phyloP scores from a whole-genome alignment of 2,113 vertebrate species.

The Sorex araneus region DNA sequence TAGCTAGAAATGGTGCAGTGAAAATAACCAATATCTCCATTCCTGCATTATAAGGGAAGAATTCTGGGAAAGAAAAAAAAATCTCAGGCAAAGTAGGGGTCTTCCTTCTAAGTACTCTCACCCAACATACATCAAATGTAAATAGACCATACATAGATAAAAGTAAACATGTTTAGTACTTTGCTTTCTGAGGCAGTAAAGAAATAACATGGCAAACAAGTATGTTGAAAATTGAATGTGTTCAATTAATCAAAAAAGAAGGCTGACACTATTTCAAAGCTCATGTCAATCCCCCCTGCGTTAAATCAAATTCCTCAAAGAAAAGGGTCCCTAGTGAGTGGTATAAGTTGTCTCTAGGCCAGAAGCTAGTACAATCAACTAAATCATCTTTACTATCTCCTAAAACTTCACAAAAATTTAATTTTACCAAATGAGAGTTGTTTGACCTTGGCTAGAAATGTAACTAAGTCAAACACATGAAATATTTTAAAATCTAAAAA shows the following conservation, averaged over 20 bases:
- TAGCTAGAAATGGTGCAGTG: background rate
- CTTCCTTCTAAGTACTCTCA: constrained; percentile 8
- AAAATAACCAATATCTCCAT: background rate
- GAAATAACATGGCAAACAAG: background rate
- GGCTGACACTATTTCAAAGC: background rate
- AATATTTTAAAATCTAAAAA: constrained; percentile 33
- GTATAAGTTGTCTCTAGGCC: background rate
- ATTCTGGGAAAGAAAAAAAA: background rate
- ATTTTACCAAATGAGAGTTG: background rate
- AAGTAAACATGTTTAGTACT: background rate
- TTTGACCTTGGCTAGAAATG: background rate
- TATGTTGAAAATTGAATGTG: background rate
- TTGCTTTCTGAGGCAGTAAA: background rate
- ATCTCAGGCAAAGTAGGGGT: background rate
- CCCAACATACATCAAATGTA: background rate
- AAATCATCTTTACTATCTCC: background rate
- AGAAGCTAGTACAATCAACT: background rate
- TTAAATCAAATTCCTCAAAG: background rate
- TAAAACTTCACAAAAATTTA: background rate
- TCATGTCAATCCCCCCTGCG: background rate
- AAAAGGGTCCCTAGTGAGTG: rapidly evolving
- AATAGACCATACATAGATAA: background rate
- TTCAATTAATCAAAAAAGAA: background rate
- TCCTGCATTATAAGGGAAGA: background rate
- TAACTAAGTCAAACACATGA: background rate